phyloP scores from a whole-genome alignment of 35 echinoderm and acorn worm species.

The Ophiothrix spiculata region DNA sequence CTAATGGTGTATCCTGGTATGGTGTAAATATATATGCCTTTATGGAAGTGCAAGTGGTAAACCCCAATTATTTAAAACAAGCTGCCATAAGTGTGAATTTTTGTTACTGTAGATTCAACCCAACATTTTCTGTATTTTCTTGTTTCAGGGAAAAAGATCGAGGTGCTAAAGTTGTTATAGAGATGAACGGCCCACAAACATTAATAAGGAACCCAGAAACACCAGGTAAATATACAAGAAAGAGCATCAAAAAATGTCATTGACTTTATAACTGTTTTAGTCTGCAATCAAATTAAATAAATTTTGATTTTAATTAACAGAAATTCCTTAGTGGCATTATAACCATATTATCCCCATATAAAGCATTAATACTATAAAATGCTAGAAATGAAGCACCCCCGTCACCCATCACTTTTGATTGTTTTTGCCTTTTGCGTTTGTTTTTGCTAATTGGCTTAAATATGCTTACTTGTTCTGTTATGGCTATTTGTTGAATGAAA shows the following conservation, averaged over 20 bases:
- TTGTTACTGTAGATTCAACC: background rate
- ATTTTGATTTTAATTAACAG: too few relatives aligned
- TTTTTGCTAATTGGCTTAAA: background rate
- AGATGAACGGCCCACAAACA: conserved; percentile 51
- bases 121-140: background rate
- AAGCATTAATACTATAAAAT: too few relatives aligned
- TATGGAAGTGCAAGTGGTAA: background rate
- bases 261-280: too few relatives aligned
- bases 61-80: background rate
- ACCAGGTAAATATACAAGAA: conserved; percentile 18
- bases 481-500: too few relatives aligned
- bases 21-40: background rate
- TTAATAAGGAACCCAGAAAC: conserved; percentile 48
- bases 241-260: background rate
- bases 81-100: background rate
- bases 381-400: too few relatives aligned
- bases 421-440: background rate
- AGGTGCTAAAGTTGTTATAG: conserved; percentile 61
- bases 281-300: too few relatives aligned
- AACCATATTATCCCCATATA: too few relatives aligned
- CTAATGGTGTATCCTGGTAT: background rate
- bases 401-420: too few relatives aligned
- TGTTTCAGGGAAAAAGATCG: conserved; percentile 63
- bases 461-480: too few relatives aligned
- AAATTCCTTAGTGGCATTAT: background rate